Percentiles rank a stretch among this genome's conserved stretches.
Conservation (phyloP, 2,113 vertebrate genomes). For the Xiphophorus maculatus region DNA sequence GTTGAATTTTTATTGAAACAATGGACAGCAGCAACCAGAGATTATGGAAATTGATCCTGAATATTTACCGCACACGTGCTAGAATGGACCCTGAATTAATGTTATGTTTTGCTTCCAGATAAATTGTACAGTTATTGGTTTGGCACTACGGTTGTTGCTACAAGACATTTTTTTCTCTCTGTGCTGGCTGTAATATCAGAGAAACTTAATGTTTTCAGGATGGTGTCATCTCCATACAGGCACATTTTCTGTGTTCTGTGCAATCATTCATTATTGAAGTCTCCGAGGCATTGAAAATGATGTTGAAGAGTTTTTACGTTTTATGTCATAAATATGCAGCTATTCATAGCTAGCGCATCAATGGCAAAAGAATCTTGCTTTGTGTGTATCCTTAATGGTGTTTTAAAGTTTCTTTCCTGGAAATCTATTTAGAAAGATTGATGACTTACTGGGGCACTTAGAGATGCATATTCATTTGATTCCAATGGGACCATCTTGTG, state of each 20-base stretch:
- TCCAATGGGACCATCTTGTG: not conserved
- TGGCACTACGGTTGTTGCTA: slow-evolving; percentile 5
- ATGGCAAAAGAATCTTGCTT: not conserved
- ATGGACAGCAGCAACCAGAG: not conserved
- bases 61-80: not conserved
- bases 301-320: not conserved
- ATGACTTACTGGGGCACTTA: not conserved
- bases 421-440: slow-evolving; percentile 6
- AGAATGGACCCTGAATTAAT: not conserved
- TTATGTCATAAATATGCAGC: not conserved
- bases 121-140: not conserved
- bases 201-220: slow-evolving; percentile 28
- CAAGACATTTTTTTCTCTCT: slow-evolving; percentile 9
- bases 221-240: slow-evolving; percentile 14
- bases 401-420: slow-evolving; percentile 5
- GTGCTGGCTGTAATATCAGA: slow-evolving; percentile 9
- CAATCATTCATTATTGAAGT: slow-evolving; percentile 40
- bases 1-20: not conserved
- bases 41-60: not conserved
- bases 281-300: not conserved
- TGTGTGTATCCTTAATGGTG: not conserved
- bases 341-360: not conserved
- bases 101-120: not conserved
- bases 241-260: slow-evolving; percentile 20
- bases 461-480: not conserved